Conservation (phyloP, 2,888 invertebrate genomes). For the Andrena hattorfiana region DNA sequence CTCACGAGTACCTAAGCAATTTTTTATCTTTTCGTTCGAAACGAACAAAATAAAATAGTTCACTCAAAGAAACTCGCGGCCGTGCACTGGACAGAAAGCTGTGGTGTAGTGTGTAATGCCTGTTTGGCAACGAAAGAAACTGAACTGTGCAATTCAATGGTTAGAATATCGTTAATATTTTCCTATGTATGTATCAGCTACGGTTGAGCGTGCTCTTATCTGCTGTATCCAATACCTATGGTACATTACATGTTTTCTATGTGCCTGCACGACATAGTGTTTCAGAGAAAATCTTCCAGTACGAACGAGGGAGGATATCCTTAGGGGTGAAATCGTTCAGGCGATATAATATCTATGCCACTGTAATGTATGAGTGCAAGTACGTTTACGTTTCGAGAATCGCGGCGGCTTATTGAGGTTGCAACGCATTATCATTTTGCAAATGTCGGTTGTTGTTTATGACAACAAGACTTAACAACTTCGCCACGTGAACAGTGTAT, state of each 20-base stretch:
- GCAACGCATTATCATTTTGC: constrained; percentile 33
- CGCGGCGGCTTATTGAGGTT: constrained; percentile 35
- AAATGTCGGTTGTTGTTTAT: constrained; percentile 20
- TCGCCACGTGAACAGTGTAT: neutral
- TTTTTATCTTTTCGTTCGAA: too few relatives aligned
- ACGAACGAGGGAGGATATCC: constrained; percentile 56
- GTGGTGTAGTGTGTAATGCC: constrained; percentile 5
- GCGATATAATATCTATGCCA: constrained; percentile 61
- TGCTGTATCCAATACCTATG: constrained; percentile 31
- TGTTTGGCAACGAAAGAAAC: constrained; percentile 2
- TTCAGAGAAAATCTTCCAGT: constrained; percentile 48
- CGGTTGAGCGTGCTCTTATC: constrained; percentile 40
- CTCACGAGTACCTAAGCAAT: too few relatives aligned
- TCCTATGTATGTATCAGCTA: constrained; percentile 25
- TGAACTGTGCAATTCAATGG: constrained; percentile 18
- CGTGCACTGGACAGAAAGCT: constrained; percentile 10
- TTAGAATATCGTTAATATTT: constrained; percentile 47
- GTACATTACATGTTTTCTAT: constrained; percentile 25
- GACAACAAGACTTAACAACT: neutral
- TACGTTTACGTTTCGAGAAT: constrained; percentile 57
- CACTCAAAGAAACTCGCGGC: constrained; percentile 8
- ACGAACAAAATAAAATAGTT: neutral
- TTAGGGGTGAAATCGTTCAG: constrained; percentile 57
- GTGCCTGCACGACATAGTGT: constrained; percentile 31
- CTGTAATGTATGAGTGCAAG: constrained; percentile 49